phyloP scores from a whole-genome alignment of 2,113 vertebrate species.

The Pandion haliaetus region DNA sequence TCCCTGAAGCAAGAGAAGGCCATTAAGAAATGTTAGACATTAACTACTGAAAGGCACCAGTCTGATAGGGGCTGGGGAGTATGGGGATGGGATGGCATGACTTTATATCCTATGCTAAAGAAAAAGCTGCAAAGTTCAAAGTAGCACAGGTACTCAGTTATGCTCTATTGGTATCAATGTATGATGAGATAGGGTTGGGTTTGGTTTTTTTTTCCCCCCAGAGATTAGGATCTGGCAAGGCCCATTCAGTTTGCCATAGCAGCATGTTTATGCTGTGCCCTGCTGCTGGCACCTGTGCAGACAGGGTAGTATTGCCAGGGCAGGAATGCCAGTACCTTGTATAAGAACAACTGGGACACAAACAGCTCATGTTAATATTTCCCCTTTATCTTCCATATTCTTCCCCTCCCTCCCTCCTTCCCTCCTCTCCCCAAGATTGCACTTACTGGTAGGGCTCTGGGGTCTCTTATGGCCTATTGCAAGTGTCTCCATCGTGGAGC shows the following conservation, averaged over 20 bases:
- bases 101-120: not conserved
- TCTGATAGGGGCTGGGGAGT: not conserved
- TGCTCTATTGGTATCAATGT: not conserved
- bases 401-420: rapidly evolving
- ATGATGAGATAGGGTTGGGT: not conserved
- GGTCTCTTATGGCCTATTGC: not conserved
- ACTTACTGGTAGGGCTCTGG: not conserved
- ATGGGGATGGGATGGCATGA: not conserved
- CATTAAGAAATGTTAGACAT: rapidly evolving
- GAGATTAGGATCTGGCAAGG: not conserved
- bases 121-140: not conserved
- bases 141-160: not conserved
- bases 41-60: not conserved
- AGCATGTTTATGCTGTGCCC: not conserved
- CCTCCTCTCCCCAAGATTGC: rapidly evolving
- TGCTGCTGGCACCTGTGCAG: not conserved
- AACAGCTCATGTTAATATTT: not conserved
- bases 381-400: not conserved
- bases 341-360: not conserved
- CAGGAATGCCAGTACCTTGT: not conserved
- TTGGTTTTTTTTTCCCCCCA: rapidly evolving
- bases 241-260: not conserved
- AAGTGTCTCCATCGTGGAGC: rapidly evolving
- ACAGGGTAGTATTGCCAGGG: not conserved
- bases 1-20: not conserved